phyloP scores from a whole-genome alignment of 1,140 invertebrate species.

The Ctenoplectra terminalis region DNA sequence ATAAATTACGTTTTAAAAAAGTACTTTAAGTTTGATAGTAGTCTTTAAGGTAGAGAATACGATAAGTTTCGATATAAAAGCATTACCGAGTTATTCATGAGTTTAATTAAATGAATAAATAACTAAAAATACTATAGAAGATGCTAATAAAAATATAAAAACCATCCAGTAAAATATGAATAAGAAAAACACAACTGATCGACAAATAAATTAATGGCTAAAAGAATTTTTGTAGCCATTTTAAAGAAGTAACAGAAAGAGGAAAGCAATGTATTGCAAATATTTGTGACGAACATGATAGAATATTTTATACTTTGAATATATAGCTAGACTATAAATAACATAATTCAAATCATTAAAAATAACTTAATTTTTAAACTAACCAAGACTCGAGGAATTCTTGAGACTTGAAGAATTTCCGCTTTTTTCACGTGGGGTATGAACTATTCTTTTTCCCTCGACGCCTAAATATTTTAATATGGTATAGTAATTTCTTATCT shows the following conservation, averaged over 20 bases:
- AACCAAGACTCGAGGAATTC: conserved; percentile 30
- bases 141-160: background rate
- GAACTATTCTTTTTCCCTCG: conserved; percentile 64
- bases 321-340: conserved; percentile 1
- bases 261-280: no score
- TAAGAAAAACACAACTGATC: no score
- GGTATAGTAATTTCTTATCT: conserved; percentile 18
- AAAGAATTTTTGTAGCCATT: no score
- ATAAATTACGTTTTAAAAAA: background rate
- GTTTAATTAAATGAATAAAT: background rate
- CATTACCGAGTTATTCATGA: background rate
- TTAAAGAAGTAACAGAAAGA: no score
- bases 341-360: background rate
- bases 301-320: background rate
- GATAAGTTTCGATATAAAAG: no score
- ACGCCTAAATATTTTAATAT: conserved; percentile 55
- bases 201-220: no score
- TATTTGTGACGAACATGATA: background rate
- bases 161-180: background rate
- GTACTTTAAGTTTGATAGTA: background rate
- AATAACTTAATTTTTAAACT: conserved; percentile 32
- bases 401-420: conserved; percentile 26
- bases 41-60: background rate
- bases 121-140: background rate
- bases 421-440: conserved; percentile 61